Evolutionary conservation across 1,140 invertebrate genomes (phyloP).

Genomic region (Rhizoglyphus robini): DNA sequence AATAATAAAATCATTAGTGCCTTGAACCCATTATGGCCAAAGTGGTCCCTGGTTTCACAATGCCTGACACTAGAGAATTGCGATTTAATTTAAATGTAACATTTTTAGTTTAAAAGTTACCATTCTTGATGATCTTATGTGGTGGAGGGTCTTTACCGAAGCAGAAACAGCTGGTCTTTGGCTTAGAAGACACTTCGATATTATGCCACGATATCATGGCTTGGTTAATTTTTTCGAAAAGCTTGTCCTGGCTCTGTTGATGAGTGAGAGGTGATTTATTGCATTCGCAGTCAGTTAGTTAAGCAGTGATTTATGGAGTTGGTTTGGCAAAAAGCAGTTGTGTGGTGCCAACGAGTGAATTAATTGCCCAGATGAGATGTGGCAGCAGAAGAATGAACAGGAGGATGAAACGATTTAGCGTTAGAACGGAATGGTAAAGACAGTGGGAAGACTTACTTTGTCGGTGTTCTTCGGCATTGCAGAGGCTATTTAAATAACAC

Average conservation of each 20-base stretch:
- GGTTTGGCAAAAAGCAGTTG: not conserved
- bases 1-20: not conserved
- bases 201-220: conserved; percentile 43
- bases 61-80: conserved; percentile 66
- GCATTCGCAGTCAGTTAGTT: not conserved
- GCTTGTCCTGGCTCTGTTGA: not conserved
- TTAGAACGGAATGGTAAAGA: too few relatives aligned
- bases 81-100: conserved; percentile 25
- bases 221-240: too few relatives aligned
- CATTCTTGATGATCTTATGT: conserved; percentile 34
- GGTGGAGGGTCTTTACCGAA: not conserved
- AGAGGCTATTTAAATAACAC: too few relatives aligned
- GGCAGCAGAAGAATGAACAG: too few relatives aligned
- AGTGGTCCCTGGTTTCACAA: conserved; percentile 72
- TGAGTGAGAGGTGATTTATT: not conserved
- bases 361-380: too few relatives aligned
- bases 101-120: conserved; percentile 17
- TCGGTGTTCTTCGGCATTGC: too few relatives aligned
- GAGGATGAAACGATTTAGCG: too few relatives aligned
- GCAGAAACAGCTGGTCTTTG: not conserved
- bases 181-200: conserved; percentile 45
- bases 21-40: conserved; percentile 85
- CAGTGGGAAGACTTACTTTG: too few relatives aligned
- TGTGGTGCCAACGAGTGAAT: not conserved
- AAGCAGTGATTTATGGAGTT: not conserved